A percentile compares a stretch with the other conserved stretches of the same genome.
These are phyloP conservation scores for Lampris megalopsis DNA, from an alignment of 2,113 vertebrate genomes.

Conservation along the genomic window DNA sequence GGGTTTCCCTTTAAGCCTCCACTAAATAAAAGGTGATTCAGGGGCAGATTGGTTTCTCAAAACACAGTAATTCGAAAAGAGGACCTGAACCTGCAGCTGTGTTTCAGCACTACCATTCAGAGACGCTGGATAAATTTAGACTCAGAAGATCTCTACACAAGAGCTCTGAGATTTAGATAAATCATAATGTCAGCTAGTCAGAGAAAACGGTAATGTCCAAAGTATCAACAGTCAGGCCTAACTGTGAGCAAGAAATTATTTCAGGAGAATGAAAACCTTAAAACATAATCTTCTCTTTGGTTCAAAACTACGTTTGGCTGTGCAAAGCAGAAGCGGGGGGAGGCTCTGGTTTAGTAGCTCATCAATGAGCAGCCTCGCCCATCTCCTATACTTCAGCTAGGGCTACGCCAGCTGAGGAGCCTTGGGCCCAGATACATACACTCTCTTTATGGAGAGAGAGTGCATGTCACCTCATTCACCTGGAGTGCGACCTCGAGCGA, in stretches of 20 bases:
- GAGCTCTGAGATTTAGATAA: conserved; percentile 4
- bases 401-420: conserved; percentile 51
- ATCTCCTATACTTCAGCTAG: conserved; percentile 36
- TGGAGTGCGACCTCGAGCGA: conserved; percentile 98
- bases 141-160: conserved; percentile 32
- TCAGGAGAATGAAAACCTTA: not conserved
- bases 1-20: no score
- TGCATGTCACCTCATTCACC: conserved; percentile 99
- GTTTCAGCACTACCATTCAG: conserved; percentile 4
- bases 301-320: not conserved
- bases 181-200: not conserved
- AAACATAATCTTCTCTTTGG: not conserved
- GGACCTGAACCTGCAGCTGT: not conserved
- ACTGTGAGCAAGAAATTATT: not conserved
- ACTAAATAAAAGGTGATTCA: not conserved
- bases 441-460: conserved; percentile 87
- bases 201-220: not conserved
- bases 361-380: conserved; percentile 3
- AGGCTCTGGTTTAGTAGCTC: not conserved
- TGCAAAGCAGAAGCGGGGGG: not conserved
- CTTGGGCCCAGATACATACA: conserved; percentile 72
- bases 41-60: not conserved
- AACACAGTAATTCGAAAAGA: not conserved
- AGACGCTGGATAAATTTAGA: conserved; percentile 59
- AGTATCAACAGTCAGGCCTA: not conserved